Evolutionary conservation across 1,140 invertebrate species (phyloP).

Genomic region (Ceratina australensis): DNA sequence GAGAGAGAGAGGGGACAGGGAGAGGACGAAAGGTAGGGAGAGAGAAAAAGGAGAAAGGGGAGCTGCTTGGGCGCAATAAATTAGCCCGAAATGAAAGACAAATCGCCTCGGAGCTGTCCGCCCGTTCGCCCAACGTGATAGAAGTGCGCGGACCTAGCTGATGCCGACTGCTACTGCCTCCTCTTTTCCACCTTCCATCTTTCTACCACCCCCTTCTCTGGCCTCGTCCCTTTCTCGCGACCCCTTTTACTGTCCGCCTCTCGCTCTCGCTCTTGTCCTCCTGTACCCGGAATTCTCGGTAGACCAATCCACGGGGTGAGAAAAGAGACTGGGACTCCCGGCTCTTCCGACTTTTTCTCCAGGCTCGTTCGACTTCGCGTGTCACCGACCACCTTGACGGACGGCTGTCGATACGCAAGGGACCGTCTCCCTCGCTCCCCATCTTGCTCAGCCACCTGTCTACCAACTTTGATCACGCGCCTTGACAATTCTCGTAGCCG

Average conservation of each 20-base stretch:
- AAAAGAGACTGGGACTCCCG: constrained; percentile 56
- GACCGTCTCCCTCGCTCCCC: constrained; percentile 34
- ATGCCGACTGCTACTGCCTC: constrained; percentile 64
- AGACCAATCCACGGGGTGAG: constrained; percentile 65
- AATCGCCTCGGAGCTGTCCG: constrained; percentile 79
- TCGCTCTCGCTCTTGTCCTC: constrained; percentile 43
- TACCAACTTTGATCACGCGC: constrained; percentile 41
- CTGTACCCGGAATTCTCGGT: constrained; percentile 37
- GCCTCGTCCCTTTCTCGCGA: constrained; percentile 30
- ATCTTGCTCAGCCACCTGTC: neutral
- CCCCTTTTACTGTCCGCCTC: constrained; percentile 20
- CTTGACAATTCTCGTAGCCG: constrained; percentile 13
- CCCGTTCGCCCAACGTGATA: constrained; percentile 79
- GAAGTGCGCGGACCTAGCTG: constrained; percentile 72
- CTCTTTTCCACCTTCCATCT: constrained; percentile 52
- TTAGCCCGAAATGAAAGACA: constrained; percentile 80
- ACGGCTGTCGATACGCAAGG: constrained; percentile 67
- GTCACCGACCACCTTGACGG: constrained; percentile 63
- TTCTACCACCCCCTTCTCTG: constrained; percentile 32
- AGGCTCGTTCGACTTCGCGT: constrained; percentile 51
- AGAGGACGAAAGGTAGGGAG: constrained; percentile 19
- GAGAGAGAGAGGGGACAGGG: neutral
- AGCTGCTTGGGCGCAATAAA: constrained; percentile 75
- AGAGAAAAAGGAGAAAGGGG: constrained; percentile 31
- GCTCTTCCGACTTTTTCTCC: constrained; percentile 62